These are phyloP conservation scores for Cryptoleucopteryx plumbea DNA, from an alignment of 2,113 vertebrate species.

Conservation along the genomic window DNA sequence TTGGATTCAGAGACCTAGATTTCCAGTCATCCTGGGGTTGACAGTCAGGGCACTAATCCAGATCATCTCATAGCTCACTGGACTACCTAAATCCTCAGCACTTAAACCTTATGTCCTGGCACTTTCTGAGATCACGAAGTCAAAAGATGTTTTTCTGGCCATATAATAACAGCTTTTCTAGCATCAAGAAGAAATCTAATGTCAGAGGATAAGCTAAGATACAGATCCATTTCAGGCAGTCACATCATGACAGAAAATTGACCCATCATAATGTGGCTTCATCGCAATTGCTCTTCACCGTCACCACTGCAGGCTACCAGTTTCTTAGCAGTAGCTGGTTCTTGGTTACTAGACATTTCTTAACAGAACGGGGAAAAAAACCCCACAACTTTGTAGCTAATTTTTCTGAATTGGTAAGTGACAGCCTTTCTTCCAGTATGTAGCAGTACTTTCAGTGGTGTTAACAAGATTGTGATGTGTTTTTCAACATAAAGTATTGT, in stretches of 20 bases:
- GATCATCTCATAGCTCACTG: constrained; percentile 17
- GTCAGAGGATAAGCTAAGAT: not conserved
- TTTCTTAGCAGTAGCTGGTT: not conserved
- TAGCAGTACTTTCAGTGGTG: not conserved
- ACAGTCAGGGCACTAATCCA: not conserved
- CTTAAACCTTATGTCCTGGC: not conserved
- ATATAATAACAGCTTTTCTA: not conserved
- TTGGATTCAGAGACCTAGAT: not conserved
- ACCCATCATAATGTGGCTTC: not conserved
- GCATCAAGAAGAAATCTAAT: not conserved
- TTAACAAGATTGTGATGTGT: not conserved
- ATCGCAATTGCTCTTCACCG: not conserved
- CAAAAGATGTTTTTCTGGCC: not conserved
- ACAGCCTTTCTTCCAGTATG: not conserved
- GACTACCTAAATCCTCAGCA: constrained; percentile 28
- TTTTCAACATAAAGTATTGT: not conserved
- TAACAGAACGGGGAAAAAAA: not conserved
- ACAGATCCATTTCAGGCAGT: not conserved
- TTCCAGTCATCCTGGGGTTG: not conserved
- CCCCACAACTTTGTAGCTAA: not conserved
- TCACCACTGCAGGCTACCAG: not conserved
- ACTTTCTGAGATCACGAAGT: not conserved
- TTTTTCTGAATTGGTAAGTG: not conserved
- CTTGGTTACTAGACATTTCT: not conserved
- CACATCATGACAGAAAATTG: not conserved